Conservation (phyloP, 2,797 vertebrate species). For the Pogoniulus pusillus region DNA sequence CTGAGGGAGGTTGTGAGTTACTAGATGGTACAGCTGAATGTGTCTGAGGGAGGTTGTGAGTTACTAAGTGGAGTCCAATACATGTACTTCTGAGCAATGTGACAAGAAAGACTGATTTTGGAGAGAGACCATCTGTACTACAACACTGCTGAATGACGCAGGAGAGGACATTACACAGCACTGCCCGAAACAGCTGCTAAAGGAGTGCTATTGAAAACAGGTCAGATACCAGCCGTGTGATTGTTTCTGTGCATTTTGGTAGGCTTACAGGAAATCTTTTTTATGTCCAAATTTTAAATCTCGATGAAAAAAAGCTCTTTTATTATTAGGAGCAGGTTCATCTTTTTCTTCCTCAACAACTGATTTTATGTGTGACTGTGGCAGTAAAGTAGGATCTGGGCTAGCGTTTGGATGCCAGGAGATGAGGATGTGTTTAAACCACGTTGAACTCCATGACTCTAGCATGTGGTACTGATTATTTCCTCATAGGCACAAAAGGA, state of each 20-base stretch:
- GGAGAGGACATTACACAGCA: not conserved
- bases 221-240: not conserved
- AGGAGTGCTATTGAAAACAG: not conserved
- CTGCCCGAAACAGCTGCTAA: not conserved
- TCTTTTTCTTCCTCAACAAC: not conserved
- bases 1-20: not conserved
- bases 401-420: not conserved
- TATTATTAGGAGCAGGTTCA: not conserved
- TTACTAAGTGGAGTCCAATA: not conserved
- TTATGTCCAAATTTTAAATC: not conserved
- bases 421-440: not conserved
- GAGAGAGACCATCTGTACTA: not conserved
- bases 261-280: not conserved
- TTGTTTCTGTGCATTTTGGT: not conserved
- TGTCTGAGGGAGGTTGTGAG: not conserved
- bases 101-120: not conserved
- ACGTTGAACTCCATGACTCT: slow-evolving; percentile 5
- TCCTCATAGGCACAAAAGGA: not conserved
- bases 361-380: not conserved
- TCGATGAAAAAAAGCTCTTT: not conserved
- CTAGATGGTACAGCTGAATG: no score
- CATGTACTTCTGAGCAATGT: not conserved
- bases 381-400: not conserved
- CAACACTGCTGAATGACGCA: not conserved
- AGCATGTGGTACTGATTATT: not conserved